These are phyloP conservation scores for Paramuricea clavata DNA, from an alignment of 92 coral and sea anemone genomes.

Conservation along the genomic window DNA sequence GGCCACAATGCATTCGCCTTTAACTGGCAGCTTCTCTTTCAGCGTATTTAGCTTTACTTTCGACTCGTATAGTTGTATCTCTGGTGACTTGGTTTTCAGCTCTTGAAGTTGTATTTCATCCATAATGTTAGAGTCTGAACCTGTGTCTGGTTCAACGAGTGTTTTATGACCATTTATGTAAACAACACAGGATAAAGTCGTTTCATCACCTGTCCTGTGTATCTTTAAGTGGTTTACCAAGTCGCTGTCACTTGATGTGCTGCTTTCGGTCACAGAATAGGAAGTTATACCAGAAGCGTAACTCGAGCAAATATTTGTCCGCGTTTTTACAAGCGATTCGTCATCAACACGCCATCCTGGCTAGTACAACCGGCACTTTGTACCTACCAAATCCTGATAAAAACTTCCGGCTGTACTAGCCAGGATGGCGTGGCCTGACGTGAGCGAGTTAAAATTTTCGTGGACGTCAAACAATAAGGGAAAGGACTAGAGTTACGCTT, in stretches of 20 bases:
- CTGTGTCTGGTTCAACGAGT: not conserved
- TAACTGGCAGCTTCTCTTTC: slow-evolving; percentile 58
- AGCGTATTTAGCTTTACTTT: slow-evolving; percentile 55
- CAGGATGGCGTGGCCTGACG: too few species aligned
- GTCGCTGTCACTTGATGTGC: slow-evolving; percentile 5
- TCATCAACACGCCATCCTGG: too few species aligned
- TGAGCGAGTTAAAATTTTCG: too few species aligned
- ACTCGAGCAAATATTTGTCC: too few species aligned
- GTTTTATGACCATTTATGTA: not conserved
- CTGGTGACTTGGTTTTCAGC: slow-evolving; percentile 43
- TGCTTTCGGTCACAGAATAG: too few species aligned
- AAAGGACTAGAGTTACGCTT: too few species aligned
- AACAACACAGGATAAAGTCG: not conserved
- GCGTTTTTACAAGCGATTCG: too few species aligned
- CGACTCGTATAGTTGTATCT: slow-evolving; percentile 22
- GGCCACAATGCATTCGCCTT: slow-evolving; percentile 54
- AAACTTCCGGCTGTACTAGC: too few species aligned
- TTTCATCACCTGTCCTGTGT: not conserved
- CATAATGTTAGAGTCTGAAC: slow-evolving; percentile 2
- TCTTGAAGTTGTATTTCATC: not conserved
- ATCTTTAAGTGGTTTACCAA: not conserved
- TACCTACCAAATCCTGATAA: too few species aligned
- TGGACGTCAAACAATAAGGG: too few species aligned
- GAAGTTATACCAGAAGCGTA: too few species aligned
- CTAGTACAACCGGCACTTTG: too few species aligned